Conservation (phyloP, 2,797 vertebrate species). For the Macropus fuliginosus region DNA sequence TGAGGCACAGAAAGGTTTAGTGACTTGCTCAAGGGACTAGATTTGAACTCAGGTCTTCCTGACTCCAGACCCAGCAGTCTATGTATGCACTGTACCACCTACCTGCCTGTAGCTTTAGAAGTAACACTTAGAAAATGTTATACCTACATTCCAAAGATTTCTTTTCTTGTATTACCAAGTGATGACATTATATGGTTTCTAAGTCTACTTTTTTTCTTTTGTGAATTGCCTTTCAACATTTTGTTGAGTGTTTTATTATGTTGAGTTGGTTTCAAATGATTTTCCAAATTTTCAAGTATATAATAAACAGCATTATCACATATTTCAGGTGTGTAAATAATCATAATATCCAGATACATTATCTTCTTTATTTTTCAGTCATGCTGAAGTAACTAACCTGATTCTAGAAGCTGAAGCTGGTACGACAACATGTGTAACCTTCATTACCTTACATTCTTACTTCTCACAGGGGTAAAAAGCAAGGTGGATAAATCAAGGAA, state of each 20-base stretch:
- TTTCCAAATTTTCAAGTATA: background rate
- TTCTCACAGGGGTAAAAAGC: slow-evolving; percentile 88
- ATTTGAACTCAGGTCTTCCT: background rate
- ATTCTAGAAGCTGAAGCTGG: slow-evolving; percentile 63
- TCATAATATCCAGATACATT: slow-evolving; percentile 47
- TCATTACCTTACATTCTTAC: slow-evolving; percentile 84
- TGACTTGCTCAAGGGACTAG: background rate
- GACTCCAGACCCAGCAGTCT: background rate
- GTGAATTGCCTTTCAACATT: background rate
- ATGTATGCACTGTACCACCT: background rate
- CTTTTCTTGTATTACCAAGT: background rate
- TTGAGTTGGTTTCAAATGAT: slow-evolving; percentile 24
- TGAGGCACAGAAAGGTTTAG: background rate
- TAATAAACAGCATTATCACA: background rate
- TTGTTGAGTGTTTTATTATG: slow-evolving; percentile 1
- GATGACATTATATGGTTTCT: background rate
- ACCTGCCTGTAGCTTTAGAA: background rate
- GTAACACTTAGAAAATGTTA: background rate
- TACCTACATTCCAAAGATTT: background rate
- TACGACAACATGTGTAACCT: slow-evolving; percentile 70
- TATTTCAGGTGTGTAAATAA: slow-evolving; percentile 60
- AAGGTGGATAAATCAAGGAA: slow-evolving; percentile 84
- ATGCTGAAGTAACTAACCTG: slow-evolving; percentile 48
- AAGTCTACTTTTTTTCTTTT: background rate
- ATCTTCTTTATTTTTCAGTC: slow-evolving; percentile 49